phyloP scores from a whole-genome alignment of 2,797 vertebrate genomes.

The Poeciliopsis paucimaculata region DNA sequence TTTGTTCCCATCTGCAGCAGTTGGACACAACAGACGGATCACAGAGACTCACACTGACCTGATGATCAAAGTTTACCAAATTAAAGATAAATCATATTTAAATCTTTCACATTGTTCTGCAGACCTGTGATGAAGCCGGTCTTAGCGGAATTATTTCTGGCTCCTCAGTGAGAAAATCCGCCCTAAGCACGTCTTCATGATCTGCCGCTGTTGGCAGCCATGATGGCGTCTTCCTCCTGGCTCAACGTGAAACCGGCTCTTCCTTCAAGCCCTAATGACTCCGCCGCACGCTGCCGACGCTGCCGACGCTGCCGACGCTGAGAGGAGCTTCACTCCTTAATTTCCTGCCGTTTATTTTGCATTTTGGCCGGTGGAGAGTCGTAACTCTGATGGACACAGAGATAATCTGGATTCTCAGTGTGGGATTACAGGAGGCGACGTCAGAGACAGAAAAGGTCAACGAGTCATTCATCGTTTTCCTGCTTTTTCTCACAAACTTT shows the following conservation, averaged over 20 bases:
- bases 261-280: constrained; percentile 2
- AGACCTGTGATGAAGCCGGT: constrained; percentile 3
- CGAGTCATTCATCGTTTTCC: constrained; percentile 3
- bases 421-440: constrained; percentile 1
- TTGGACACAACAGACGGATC: not conserved
- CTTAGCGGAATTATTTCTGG: constrained; percentile 50
- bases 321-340: constrained; percentile 8
- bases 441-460: not conserved
- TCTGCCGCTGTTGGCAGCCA: constrained; percentile 28
- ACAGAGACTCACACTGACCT: not conserved
- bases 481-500: constrained; percentile 31
- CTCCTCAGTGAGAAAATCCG: constrained; percentile 46
- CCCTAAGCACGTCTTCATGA: constrained; percentile 34
- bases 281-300: not conserved
- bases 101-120: not conserved
- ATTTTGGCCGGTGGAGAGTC: not conserved
- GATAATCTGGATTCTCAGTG: not conserved
- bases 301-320: not conserved
- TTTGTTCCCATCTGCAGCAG: not conserved
- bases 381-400: constrained; percentile 7
- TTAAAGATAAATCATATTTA: too few relatives aligned
- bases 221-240: constrained; percentile 21
- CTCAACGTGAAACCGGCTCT: constrained; percentile 3
- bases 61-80: not conserved
- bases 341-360: constrained; percentile 7